Conservation (phyloP, 1,140 invertebrate genomes). For the Papilio glaucus region DNA sequence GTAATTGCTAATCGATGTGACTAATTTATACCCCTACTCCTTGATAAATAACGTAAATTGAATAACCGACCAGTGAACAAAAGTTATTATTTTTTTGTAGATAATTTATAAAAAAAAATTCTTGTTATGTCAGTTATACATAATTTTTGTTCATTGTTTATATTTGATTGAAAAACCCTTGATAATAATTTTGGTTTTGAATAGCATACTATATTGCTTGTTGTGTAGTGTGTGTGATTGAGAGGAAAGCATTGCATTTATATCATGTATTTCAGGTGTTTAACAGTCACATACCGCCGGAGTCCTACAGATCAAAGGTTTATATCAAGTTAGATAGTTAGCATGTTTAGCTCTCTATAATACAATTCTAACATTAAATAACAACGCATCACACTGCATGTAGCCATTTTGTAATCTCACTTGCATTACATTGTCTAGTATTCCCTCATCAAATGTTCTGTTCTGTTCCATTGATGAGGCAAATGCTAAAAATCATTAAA, state of each 20-base stretch:
- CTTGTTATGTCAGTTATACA: too few relatives aligned
- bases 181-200: background rate
- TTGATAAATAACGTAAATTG: background rate
- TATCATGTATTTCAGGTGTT: conserved; percentile 90
- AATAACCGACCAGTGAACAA: background rate
- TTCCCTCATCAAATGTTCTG: background rate
- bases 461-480: too few relatives aligned
- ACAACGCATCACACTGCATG: conserved; percentile 43
- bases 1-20: conserved; percentile 10
- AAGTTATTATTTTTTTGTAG: background rate
- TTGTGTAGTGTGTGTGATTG: conserved; percentile 46
- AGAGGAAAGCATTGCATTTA: conserved; percentile 73
- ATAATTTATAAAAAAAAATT: background rate
- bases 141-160: conserved; percentile 4
- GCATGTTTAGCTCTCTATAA: conserved; percentile 76
- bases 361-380: conserved; percentile 40
- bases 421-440: background rate
- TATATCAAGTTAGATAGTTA: conserved; percentile 83
- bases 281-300: conserved; percentile 95
- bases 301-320: conserved; percentile 94
- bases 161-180: background rate
- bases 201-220: conserved; percentile 28
- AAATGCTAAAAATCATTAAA: too few relatives aligned
- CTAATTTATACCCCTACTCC: conserved; percentile 5
- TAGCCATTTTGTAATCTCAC: background rate